Base-by-base conservation (phyloP, 2,113 vertebrate genomes). In the Laterallus jamaicensis region DNA sequence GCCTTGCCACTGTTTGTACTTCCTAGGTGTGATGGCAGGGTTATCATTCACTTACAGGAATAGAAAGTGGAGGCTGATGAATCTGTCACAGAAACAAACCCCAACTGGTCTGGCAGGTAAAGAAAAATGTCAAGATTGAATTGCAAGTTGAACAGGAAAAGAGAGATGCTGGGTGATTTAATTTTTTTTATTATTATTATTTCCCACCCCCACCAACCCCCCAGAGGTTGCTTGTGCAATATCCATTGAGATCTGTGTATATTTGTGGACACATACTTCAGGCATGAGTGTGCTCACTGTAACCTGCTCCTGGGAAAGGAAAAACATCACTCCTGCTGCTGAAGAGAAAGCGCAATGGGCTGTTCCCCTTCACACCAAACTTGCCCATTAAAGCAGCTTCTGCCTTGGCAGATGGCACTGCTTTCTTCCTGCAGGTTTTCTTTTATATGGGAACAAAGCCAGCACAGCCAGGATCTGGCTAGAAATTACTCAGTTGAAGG, bases 401-500 rank as follows among this genome's bases (percentile, higher is more conserved):
- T 94, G 82, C 80, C 88, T 95, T 96, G 89, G 92, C 92, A 95
- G 96, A 96, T 96, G 93, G 82, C 49, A 63, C 31, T 82, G 77
- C 68, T 92, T 84, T 94, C 91, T 97, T 89, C 96, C 85, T 87
- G 77, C 70, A 89, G 94, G 80, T 90, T 96, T 94, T 92, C 64
- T 92, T 93, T 87, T 54, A 76, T 55, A 50, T 68, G 80, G 94
- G 91, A 96, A 58, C 60, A 94, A 62, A 95, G 91, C 71, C 86
- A 95, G 78, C 87, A 76, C 86, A 91, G 94, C 81, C 94, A 90
- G 90, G 68, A 47, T 93, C 77, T 92, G 93, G 92, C 59, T 73
- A 81, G 77, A 89, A 94, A 69, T 93, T 96, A 87, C 69, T 94
- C 91, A 96, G 59, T 92, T 77, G 93, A 93, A 93, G 94, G 93